phyloP scores from a whole-genome alignment of 2,797 vertebrate species.

The Babyrousa celebensis region DNA sequence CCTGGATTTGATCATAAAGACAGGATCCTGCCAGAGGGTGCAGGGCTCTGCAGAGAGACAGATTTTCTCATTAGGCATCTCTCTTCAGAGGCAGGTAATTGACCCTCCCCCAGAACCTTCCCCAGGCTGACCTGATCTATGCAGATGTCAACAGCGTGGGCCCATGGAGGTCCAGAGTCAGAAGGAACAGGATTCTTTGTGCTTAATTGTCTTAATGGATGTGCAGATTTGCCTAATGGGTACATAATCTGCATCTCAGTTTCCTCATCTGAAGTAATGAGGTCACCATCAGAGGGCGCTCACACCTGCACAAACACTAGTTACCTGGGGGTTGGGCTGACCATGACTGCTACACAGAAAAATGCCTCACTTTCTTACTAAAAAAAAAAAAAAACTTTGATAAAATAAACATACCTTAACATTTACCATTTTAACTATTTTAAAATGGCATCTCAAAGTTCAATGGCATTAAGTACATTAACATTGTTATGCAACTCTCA shows the following conservation, averaged over 20 bases:
- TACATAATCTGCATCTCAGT: neutral
- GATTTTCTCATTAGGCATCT: constrained; percentile 76
- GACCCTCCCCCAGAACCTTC: constrained; percentile 58
- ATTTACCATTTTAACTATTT: too few relatives aligned
- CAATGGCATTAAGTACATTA: neutral
- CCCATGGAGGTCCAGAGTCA: neutral
- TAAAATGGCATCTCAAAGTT: neutral
- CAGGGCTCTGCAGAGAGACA: too few relatives aligned
- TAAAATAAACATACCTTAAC: too few relatives aligned
- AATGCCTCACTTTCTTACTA: neutral
- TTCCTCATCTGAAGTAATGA: neutral
- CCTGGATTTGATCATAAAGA: too few relatives aligned
- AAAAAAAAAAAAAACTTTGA: too few relatives aligned
- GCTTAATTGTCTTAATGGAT: neutral
- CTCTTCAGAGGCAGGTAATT: constrained; percentile 74
- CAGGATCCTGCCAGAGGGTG: too few relatives aligned
- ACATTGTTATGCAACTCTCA: neutral
- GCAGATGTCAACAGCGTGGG: neutral
- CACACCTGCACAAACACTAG: fast-evolving
- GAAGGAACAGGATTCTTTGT: neutral
- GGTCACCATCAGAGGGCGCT: neutral
- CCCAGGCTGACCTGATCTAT: neutral
- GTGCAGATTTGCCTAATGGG: neutral
- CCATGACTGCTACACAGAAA: neutral
- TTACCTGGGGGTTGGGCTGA: neutral